Percentiles rank a stretch among this genome's conserved stretches.
phyloP scores from a whole-genome alignment of 1,140 invertebrate species.

The Tetragonula clypearis region DNA sequence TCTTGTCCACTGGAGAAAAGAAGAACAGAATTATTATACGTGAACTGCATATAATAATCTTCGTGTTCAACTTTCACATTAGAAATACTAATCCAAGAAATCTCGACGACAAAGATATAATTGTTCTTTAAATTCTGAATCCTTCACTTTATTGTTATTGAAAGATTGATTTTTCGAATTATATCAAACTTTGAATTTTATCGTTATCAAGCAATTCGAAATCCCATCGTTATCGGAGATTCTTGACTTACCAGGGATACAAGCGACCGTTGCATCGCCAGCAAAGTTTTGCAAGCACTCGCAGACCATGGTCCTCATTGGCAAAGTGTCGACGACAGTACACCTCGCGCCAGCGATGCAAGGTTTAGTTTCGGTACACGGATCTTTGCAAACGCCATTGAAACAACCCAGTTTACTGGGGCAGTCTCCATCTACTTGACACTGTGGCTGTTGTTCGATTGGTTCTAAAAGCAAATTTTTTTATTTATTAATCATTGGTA shows the following conservation, averaged over 20 bases:
- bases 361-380: constrained; percentile 89
- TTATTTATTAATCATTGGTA: not conserved
- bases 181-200: too few species aligned
- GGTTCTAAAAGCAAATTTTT: constrained; percentile 77
- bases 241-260: constrained; percentile 85
- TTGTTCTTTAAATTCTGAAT: not conserved
- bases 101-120: not conserved
- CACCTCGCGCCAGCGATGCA: constrained; percentile 92
- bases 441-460: constrained; percentile 84
- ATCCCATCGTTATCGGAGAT: too few species aligned
- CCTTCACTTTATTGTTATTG: not conserved
- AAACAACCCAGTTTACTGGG: constrained; percentile 92
- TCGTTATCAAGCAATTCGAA: not conserved
- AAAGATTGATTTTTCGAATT: too few species aligned
- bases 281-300: constrained; percentile 90
- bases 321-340: constrained; percentile 91
- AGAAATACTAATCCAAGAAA: too few species aligned
- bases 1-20: constrained; percentile 71
- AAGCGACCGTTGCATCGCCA: constrained; percentile 92
- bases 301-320: constrained; percentile 93
- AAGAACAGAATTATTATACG: constrained; percentile 1
- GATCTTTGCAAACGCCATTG: constrained; percentile 90
- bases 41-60: not conserved
- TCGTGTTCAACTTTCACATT: too few species aligned
- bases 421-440: constrained; percentile 92